These are phyloP conservation scores for Ranitomeya variabilis DNA, from an alignment of 2,113 vertebrate genomes.

Conservation along the genomic window DNA sequence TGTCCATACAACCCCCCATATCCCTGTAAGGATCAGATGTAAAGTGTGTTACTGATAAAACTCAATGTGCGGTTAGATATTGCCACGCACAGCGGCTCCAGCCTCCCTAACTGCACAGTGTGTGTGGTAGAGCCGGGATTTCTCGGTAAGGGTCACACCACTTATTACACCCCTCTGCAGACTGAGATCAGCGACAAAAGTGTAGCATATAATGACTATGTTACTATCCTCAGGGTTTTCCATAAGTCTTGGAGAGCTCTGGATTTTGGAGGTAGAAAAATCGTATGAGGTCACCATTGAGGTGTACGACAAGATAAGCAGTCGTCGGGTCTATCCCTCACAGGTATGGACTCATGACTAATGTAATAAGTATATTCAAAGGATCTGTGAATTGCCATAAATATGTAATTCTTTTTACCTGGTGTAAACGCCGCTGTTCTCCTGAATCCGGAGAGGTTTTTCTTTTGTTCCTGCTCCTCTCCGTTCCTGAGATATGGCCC, in stretches of 20 bases:
- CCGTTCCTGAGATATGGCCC: too few relatives aligned
- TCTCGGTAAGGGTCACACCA: constrained; percentile 61
- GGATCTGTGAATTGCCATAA: too few relatives aligned
- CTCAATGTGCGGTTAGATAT: constrained; percentile 58
- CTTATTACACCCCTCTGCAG: not conserved
- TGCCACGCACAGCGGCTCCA: constrained; percentile 63
- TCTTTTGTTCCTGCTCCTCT: too few relatives aligned
- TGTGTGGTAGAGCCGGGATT: constrained; percentile 67
- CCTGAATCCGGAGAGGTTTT: too few relatives aligned
- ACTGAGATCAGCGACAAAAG: not conserved
- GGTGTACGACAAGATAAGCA: constrained; percentile 68
- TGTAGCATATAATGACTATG: not conserved
- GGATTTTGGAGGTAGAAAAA: constrained; percentile 66
- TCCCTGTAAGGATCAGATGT: too few relatives aligned
- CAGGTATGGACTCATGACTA: constrained; percentile 62
- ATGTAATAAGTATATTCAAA: not conserved
- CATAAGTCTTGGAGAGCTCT: constrained; percentile 63
- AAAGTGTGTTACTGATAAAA: too few relatives aligned
- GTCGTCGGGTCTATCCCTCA: constrained; percentile 69
- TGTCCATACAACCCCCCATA: not conserved
- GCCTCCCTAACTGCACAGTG: constrained; percentile 65
- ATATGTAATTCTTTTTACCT: too few relatives aligned
- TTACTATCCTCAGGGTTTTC: constrained; percentile 64
- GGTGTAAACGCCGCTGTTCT: too few relatives aligned
- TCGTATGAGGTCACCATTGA: constrained; percentile 62